phyloP scores from a whole-genome alignment of 2,113 vertebrate genomes.

The Meleagris gallopavo region DNA sequence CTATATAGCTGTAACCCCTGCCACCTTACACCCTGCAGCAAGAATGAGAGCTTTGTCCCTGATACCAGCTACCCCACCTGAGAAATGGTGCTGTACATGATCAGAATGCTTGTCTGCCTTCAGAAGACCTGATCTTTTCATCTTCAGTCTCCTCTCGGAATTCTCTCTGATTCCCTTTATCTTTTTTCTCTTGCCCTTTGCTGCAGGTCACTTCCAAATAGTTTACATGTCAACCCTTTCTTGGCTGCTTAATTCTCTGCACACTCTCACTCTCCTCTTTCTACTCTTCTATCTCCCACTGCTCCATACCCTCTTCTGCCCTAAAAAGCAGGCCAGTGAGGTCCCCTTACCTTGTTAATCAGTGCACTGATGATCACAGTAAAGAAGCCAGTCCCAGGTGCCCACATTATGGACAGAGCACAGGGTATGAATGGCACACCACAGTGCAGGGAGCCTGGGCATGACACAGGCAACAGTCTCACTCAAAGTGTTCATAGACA shows the following conservation, averaged over 20 bases:
- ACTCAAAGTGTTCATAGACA: not conserved
- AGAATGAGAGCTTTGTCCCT: constrained; percentile 1
- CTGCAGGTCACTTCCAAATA: not conserved
- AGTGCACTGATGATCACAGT: not conserved
- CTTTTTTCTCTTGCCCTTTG: constrained; percentile 29
- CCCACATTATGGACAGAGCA: not conserved
- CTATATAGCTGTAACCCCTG: not conserved
- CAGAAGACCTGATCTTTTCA: constrained; percentile 4
- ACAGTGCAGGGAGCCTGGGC: not conserved
- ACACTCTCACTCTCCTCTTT: not conserved
- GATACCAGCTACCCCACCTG: not conserved
- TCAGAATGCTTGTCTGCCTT: not conserved
- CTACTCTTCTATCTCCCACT: not conserved
- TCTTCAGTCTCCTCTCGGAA: not conserved
- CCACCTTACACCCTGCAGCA: not conserved
- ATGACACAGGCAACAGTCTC: rapidly evolving
- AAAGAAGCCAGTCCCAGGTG: not conserved
- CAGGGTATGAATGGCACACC: not conserved
- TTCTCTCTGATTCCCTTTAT: constrained; percentile 7
- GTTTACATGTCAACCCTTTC: not conserved
- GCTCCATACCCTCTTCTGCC: not conserved
- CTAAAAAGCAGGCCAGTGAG: rapidly evolving
- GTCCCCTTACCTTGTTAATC: not conserved
- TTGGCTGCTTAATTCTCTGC: not conserved
- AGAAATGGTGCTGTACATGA: not conserved